Percentiles rank a stretch among this genome's conserved stretches.
These are phyloP conservation scores for Ophioninae sp. DNA, from an alignment of 2,888 invertebrate genomes.

Conservation along the genomic window DNA sequence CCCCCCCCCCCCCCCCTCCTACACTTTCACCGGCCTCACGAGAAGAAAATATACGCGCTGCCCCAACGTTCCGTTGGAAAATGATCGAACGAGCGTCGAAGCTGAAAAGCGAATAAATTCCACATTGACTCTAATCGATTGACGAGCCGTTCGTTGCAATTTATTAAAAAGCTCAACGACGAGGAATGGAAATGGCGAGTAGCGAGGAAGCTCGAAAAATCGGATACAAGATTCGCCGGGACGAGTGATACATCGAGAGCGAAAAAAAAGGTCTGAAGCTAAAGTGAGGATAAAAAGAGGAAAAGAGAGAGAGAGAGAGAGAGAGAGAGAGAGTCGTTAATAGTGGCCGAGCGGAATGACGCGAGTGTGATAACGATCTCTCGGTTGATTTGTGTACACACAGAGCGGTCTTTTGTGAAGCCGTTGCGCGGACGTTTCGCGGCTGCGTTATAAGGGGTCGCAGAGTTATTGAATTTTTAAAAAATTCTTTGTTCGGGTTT, in stretches of 20 bases:
- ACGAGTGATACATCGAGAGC: slow-evolving; percentile 5
- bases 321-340: slow-evolving; percentile 38
- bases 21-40: too few relatives aligned
- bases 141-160: too few relatives aligned
- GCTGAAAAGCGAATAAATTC: too few relatives aligned
- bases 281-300: slow-evolving; percentile 1
- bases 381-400: slow-evolving; percentile 48
- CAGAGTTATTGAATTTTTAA: too few relatives aligned
- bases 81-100: too few relatives aligned
- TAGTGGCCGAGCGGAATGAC: slow-evolving; percentile 53
- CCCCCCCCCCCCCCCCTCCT: too few relatives aligned
- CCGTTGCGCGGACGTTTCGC: too few relatives aligned
- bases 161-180: slow-evolving; percentile 1
- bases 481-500: too few relatives aligned
- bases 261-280: background rate
- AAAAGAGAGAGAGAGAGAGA: background rate
- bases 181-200: background rate
- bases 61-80: too few relatives aligned
- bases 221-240: slow-evolving; percentile 49
- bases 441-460: too few relatives aligned
- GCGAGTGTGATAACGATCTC: slow-evolving; percentile 61
- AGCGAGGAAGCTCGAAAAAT: slow-evolving; percentile 36
- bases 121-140: background rate
- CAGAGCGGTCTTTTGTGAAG: slow-evolving; percentile 59
- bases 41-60: too few relatives aligned